A percentile compares a stretch with the other conserved stretches of the same genome.
phyloP scores from a whole-genome alignment of 2,888 invertebrate species.

The Drosophila ezoana region DNA sequence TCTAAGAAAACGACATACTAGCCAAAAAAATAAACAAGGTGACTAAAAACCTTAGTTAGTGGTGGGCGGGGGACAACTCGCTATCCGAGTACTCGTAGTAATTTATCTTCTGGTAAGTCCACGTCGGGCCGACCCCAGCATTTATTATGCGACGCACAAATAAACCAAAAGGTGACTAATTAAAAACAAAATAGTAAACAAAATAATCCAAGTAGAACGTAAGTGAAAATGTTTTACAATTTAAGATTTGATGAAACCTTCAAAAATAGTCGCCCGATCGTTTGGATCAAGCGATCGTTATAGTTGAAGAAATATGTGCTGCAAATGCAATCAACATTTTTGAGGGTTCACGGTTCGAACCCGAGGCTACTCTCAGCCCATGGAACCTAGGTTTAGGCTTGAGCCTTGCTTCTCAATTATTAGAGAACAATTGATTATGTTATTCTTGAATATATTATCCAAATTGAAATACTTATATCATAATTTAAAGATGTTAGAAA shows the following conservation, averaged over 20 bases:
- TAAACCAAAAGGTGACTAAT: constrained; percentile 7
- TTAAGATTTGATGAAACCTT: constrained; percentile 63
- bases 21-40: constrained; percentile 43
- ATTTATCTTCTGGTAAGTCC: constrained; percentile 20
- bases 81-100: constrained; percentile 26
- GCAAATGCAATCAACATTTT: neutral
- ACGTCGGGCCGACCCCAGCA: constrained; percentile 63
- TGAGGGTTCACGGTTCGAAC: neutral
- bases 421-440: no score
- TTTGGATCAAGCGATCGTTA: constrained; percentile 11
- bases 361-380: no score
- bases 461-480: no score
- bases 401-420: no score
- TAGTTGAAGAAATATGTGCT: constrained; percentile 32
- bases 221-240: constrained; percentile 74
- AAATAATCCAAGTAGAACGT: constrained; percentile 54
- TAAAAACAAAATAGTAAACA: constrained; percentile 3
- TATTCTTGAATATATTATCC: no score
- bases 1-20: constrained; percentile 67
- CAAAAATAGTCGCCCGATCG: constrained; percentile 48
- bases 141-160: constrained; percentile 84
- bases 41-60: constrained; percentile 34
- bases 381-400: no score
- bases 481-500: no score
- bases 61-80: neutral